A percentile compares a stretch with the other conserved stretches of the same genome.
These are phyloP conservation scores for Hiodon alosoides DNA, from an alignment of 2,113 vertebrate species.

Conservation along the genomic window DNA sequence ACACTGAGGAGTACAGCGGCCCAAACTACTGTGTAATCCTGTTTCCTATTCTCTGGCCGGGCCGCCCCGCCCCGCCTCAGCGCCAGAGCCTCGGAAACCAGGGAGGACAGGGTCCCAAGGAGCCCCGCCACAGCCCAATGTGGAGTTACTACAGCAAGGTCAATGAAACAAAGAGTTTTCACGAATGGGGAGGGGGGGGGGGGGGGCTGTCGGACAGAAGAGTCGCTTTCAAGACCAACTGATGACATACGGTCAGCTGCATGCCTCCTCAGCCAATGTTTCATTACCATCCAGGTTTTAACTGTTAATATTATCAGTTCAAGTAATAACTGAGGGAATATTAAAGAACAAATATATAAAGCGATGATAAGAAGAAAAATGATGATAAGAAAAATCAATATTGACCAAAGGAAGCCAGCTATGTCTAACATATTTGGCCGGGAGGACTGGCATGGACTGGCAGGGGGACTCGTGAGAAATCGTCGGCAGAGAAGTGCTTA, in stretches of 20 bases:
- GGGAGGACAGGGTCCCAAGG: slow-evolving; percentile 34
- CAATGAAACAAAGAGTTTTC: no score
- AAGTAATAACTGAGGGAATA: background rate
- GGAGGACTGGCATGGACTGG: slow-evolving; percentile 72
- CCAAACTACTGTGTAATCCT: slow-evolving; percentile 57
- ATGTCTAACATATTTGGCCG: slow-evolving; percentile 80
- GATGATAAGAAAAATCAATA: slow-evolving; percentile 54
- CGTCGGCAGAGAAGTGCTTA: slow-evolving; percentile 72
- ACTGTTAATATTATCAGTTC: background rate
- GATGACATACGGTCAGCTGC: slow-evolving; percentile 32
- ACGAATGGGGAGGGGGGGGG: background rate
- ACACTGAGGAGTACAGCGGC: slow-evolving; percentile 36
- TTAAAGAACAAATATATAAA: background rate
- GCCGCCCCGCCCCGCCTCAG: slow-evolving; percentile 45
- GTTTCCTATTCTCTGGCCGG: slow-evolving; percentile 56
- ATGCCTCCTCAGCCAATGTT: slow-evolving; percentile 1
- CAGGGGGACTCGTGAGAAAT: slow-evolving; percentile 90
- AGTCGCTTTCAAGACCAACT: slow-evolving; percentile 5
- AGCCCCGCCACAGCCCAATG: background rate
- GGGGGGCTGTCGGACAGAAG: background rate
- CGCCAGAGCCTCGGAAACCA: slow-evolving; percentile 42
- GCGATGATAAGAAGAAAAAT: background rate
- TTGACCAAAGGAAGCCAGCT: slow-evolving; percentile 72
- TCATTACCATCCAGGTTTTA: background rate
- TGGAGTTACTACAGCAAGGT: no score